Evolutionary conservation across 2,113 vertebrate genomes (phyloP).

Genomic region (Bolborhynchus lineola): DNA sequence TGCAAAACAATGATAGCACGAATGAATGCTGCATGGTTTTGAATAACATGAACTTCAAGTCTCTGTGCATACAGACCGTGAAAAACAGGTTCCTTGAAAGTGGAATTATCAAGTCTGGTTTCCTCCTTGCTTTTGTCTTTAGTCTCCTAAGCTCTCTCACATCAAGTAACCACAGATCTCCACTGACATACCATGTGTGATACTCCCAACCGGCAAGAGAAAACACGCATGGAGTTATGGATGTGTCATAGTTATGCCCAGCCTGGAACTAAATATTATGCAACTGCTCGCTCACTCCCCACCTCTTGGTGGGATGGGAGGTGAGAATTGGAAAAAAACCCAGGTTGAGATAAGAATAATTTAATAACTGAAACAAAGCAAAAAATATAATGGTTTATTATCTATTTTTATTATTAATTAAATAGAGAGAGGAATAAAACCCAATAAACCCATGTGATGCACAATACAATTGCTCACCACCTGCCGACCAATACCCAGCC

Average conservation of each 20-base stretch:
- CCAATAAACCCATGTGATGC: not conserved
- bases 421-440: not conserved
- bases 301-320: not conserved
- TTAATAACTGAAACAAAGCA: not conserved
- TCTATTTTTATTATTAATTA: not conserved
- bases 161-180: not conserved
- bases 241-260: not conserved
- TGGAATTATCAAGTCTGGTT: not conserved
- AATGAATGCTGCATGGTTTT: not conserved
- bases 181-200: not conserved
- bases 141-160: not conserved
- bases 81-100: conserved; percentile 43
- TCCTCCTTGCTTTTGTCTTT: conserved; percentile 21
- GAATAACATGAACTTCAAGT: conserved; percentile 19
- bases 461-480: not conserved
- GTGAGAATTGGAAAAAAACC: not conserved
- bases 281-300: not conserved
- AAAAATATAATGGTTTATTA: not conserved
- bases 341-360: not conserved
- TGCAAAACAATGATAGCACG: not conserved
- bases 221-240: not conserved
- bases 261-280: not conserved
- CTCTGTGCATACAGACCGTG: not conserved
- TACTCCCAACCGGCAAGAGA: not conserved
- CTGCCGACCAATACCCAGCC: not conserved